A percentile compares a stretch with the other conserved stretches of the same genome.
Conservation (phyloP, 2,888 invertebrate genomes). For the Acanthacorydalis orientalis region DNA sequence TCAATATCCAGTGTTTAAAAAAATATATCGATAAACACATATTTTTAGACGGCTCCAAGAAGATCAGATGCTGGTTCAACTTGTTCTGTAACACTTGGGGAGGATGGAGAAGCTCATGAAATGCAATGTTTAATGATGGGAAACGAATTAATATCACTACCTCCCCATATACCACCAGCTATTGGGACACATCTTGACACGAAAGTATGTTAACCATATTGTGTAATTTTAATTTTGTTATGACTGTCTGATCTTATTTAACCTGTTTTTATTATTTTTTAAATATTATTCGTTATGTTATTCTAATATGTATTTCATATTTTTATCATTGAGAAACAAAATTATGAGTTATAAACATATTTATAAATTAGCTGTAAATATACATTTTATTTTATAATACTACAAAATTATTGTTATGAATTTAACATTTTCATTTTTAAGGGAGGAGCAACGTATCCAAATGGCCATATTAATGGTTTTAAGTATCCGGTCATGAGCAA, state of each 20-base stretch:
- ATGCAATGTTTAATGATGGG: constrained; percentile 23
- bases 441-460: constrained; percentile 29
- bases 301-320: too few species aligned
- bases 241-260: not conserved
- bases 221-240: too few species aligned
- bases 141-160: constrained; percentile 21
- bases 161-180: constrained; percentile 15
- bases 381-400: too few species aligned
- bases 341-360: too few species aligned
- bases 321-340: too few species aligned
- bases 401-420: too few species aligned
- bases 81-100: not conserved
- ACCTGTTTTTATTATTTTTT: not conserved
- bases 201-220: not conserved
- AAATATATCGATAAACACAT: too few species aligned
- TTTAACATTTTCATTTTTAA: constrained; percentile 12
- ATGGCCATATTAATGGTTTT: constrained; percentile 31
- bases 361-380: too few species aligned
- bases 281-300: too few species aligned
- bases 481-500: constrained; percentile 29
- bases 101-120: constrained; percentile 19
- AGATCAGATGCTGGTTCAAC: not conserved
- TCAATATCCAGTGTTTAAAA: too few species aligned
- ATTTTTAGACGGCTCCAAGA: not conserved
- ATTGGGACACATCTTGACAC: constrained; percentile 26